Conservation (phyloP, 2,113 vertebrate species). For the Mionectes macconnelli region DNA sequence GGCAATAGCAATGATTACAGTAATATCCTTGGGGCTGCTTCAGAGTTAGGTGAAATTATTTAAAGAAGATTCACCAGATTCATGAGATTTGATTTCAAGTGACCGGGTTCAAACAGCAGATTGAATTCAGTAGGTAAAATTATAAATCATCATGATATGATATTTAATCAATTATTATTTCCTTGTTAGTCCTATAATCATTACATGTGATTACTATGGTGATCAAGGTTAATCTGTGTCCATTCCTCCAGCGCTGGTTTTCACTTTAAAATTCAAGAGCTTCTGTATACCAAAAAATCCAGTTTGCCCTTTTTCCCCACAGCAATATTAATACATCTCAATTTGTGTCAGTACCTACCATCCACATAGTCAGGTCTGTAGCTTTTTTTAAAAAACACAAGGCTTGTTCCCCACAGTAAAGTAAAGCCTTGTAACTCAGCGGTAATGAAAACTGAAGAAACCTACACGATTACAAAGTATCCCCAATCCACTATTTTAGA, state of each 20-base stretch:
- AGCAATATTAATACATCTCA: background rate
- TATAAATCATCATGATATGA: background rate
- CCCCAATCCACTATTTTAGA: background rate
- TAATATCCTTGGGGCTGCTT: background rate
- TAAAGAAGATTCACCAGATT: background rate
- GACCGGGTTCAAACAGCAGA: background rate
- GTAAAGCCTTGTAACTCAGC: background rate
- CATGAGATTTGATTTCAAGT: background rate
- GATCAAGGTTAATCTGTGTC: background rate
- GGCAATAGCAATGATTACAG: background rate
- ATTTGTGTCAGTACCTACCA: background rate
- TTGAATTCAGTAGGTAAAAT: background rate
- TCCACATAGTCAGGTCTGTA: background rate
- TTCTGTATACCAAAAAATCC: background rate
- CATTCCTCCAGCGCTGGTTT: background rate
- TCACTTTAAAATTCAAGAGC: background rate
- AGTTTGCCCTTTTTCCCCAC: background rate
- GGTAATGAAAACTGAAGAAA: background rate
- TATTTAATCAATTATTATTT: background rate
- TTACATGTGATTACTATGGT: background rate
- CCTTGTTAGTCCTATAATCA: background rate
- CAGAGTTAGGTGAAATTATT: background rate
- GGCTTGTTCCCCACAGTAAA: background rate
- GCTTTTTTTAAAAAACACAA: background rate
- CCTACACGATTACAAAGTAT: background rate